phyloP scores from a whole-genome alignment of 1,140 invertebrate genomes.

The Melipona quadrifasciata region DNA sequence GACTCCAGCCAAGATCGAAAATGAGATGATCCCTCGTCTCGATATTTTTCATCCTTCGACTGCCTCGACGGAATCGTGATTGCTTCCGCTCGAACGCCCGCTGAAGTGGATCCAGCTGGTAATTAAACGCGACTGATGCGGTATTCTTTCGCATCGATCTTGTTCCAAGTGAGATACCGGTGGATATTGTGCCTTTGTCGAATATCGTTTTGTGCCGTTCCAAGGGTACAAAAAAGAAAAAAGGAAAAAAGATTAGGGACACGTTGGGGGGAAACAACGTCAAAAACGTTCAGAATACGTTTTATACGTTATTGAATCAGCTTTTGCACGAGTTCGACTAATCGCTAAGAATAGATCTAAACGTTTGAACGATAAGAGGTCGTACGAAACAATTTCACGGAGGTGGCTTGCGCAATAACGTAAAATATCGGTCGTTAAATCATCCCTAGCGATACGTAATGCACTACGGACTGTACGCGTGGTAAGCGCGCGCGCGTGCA shows the following conservation, averaged over 20 bases:
- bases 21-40: conserved; percentile 58
- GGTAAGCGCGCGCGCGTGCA: background rate
- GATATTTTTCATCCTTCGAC: conserved; percentile 60
- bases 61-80: conserved; percentile 46
- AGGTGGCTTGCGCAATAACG: conserved; percentile 27
- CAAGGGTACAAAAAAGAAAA: background rate
- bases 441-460: conserved; percentile 28
- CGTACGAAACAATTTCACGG: background rate
- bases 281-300: too few species aligned
- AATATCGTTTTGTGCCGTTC: background rate
- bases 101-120: conserved; percentile 17
- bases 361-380: conserved; percentile 7
- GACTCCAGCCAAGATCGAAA: conserved; percentile 56
- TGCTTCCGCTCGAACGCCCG: conserved; percentile 55
- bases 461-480: background rate
- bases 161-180: background rate
- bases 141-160: conserved; percentile 11
- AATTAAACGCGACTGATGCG: conserved; percentile 43
- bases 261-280: too few species aligned
- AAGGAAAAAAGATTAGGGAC: background rate
- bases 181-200: too few species aligned
- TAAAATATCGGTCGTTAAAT: conserved; percentile 47
- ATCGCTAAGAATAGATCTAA: conserved; percentile 9
- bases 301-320: too few species aligned
- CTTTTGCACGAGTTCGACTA: too few species aligned